A percentile compares a stretch with the other conserved stretches of the same genome.
Conservation (phyloP, 2,888 invertebrate species). For the Conchocele bisecta region DNA sequence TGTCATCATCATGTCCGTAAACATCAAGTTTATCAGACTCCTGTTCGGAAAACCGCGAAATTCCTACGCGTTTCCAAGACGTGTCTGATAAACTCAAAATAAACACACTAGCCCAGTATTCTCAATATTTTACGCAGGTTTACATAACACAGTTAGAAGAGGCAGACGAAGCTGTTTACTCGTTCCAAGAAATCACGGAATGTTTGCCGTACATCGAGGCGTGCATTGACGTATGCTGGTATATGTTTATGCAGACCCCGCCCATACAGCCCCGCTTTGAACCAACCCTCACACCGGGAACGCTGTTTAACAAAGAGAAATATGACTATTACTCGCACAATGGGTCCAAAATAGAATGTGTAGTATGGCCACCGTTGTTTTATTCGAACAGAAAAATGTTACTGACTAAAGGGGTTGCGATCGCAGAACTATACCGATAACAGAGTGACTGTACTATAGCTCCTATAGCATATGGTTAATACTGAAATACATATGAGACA, state of each 20-base stretch:
- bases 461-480: too few relatives aligned
- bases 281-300: slow-evolving; percentile 18
- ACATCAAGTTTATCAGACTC: too few relatives aligned
- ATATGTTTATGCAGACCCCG: slow-evolving; percentile 35
- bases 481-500: too few relatives aligned
- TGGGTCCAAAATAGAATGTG: slow-evolving; percentile 39
- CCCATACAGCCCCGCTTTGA: slow-evolving; percentile 33
- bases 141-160: slow-evolving; percentile 40
- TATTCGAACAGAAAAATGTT: slow-evolving; percentile 17
- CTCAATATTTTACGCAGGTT: slow-evolving; percentile 21
- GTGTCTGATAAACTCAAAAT: too few relatives aligned
- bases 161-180: slow-evolving; percentile 25
- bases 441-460: too few relatives aligned
- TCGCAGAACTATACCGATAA: too few relatives aligned
- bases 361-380: slow-evolving; percentile 47
- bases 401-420: slow-evolving; percentile 38
- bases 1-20: too few relatives aligned
- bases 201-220: slow-evolving; percentile 49
- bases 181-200: slow-evolving; percentile 40
- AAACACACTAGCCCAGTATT: background rate
- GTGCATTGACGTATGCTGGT: slow-evolving; percentile 52
- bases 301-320: slow-evolving; percentile 37
- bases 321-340: slow-evolving; percentile 35
- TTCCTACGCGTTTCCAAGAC: too few relatives aligned
- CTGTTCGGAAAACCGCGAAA: too few relatives aligned